Base-by-base conservation (phyloP, 2,113 vertebrate species). In the Corythoichthys haematopterus region DNA sequence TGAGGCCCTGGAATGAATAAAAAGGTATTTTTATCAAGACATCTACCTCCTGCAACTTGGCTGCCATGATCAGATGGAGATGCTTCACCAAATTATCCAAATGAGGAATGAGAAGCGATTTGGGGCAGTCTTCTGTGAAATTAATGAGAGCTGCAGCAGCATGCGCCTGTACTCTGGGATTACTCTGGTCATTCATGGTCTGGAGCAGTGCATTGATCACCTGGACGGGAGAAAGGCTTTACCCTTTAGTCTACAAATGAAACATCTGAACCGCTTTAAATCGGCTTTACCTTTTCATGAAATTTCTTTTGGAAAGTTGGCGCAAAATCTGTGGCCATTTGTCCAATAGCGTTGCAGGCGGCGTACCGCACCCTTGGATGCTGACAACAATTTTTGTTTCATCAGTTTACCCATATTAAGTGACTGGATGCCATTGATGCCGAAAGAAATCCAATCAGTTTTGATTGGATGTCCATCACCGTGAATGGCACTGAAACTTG, bases 251-350 rank as follows among this genome's bases (percentile, higher is more conserved):
- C 66, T 8, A 72, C 6, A 45, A n/a, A 47, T 28, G 13, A 10
- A 16, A 33, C 7, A n/a, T 14, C 28, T n/a, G 2, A 4, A 50
- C 3, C 16, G 37, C 4, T 55, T 37, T 38, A 9, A 33, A 15
- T 28, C 6, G 15, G 3, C 36, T 2, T 33, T 88, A 91, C 97
- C 94, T 98, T 99, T 77, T 96, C 94, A 0, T 99, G 97, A 81
- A 99, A 99, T 72, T 99, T 99, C 92, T 99, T 99, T 62, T 99
- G 97, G 88, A 99, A 99, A 15, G 93, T 94, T 33, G 97, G 97
- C 11, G 97, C 97, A 15, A 99, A 99, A 81, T 99, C 97, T 64
- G 97, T 98, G 75, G 97, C 97, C 97, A 99, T 99, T 85, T 99
- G 97, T 69, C 97, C 97, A 1, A 99, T 94, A 1, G 97, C 96